Evolutionary conservation across 1,140 invertebrate species (phyloP).

Genomic region (Drosophila funebris): DNA sequence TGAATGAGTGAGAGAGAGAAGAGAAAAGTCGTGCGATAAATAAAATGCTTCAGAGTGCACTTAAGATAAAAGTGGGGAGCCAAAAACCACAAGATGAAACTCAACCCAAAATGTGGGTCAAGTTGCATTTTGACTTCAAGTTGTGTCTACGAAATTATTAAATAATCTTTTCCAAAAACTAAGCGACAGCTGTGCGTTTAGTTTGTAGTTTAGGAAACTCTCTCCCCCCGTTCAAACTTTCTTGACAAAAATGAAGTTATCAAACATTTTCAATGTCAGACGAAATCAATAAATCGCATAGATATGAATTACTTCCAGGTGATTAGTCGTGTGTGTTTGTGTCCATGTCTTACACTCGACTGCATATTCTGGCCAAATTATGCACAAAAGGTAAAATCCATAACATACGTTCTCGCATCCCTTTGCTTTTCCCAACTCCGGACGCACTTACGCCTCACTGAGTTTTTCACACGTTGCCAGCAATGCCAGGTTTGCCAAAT

Average conservation of each 20-base stretch:
- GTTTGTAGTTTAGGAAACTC: neutral
- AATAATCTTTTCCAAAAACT: neutral
- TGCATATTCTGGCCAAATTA: slow-evolving; percentile 52
- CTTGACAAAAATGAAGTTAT: slow-evolving; percentile 47
- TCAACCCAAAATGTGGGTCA: slow-evolving; percentile 68
- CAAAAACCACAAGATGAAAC: slow-evolving; percentile 28
- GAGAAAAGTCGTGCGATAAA: slow-evolving; percentile 75
- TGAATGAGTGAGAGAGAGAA: slow-evolving; percentile 16
- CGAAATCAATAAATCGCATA: slow-evolving; percentile 75
- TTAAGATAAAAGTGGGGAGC: slow-evolving; percentile 60
- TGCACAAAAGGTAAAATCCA: slow-evolving; percentile 44
- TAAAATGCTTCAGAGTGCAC: slow-evolving; percentile 79
- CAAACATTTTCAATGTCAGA: slow-evolving; percentile 73
- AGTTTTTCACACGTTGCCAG: slow-evolving; percentile 68
- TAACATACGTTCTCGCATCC: slow-evolving; percentile 26
- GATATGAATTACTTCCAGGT: slow-evolving; percentile 76
- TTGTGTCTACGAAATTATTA: slow-evolving; percentile 13
- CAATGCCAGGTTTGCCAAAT: slow-evolving; percentile 1
- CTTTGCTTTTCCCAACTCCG: slow-evolving; percentile 27
- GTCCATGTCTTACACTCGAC: slow-evolving; percentile 72
- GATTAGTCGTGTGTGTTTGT: slow-evolving; percentile 59
- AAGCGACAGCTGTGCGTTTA: neutral
- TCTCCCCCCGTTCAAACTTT: neutral
- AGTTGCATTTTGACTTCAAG: slow-evolving; percentile 9
- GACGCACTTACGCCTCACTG: slow-evolving; percentile 76